Base-by-base conservation (phyloP, 2,888 invertebrate genomes). In the Trachelus tabidus region DNA sequence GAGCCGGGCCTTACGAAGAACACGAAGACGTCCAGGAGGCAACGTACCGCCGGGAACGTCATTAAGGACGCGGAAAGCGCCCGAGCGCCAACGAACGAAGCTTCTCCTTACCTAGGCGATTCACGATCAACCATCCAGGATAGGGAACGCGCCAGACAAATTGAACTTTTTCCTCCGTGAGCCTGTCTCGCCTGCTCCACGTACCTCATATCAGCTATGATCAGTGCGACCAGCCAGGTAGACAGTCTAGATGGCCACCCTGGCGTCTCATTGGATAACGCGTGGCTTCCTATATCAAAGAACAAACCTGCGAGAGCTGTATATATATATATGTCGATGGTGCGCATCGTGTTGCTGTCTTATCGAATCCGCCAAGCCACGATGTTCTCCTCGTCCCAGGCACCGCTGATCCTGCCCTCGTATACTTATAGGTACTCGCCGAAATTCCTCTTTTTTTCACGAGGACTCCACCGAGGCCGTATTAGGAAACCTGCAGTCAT, bases 401-500 rank as follows among this genome's bases (percentile, higher is more conserved):
- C 81, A 80, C 81, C 79, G 76, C 74, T 79, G 85, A 56, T 56
- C 23, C 56, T 56, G 56, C 23, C 56, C 56, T 56, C 56, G 56
- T 56, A 56, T 56, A 56, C 56, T 56, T 56, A 56, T 56, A 56
- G 56, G 56, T 56, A 56, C 85, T 86, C 84, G 85, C 87, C 87
- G 84, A 89, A 89, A 89, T 88, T 86, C 87, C 81, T 89, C 85
- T 85, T 86, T 88, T 87, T 88, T 88, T 84, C 82, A 80, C 77
- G 69, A 69, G 77, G 80, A 73, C 76, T 81, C 68, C 78, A 75
- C 40, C 82, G 84, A 84, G 82, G 76, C 89, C 89, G 88, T 89
- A 89, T 89, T 89, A 89, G 89, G 89, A 89, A 89, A 89, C 89
- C 84, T 89, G 89, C 83, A 88, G 87, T 87, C 89, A 89, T 89